Base-by-base conservation (phyloP, 2,888 invertebrate genomes). In the Pyrochroa serraticornis region DNA sequence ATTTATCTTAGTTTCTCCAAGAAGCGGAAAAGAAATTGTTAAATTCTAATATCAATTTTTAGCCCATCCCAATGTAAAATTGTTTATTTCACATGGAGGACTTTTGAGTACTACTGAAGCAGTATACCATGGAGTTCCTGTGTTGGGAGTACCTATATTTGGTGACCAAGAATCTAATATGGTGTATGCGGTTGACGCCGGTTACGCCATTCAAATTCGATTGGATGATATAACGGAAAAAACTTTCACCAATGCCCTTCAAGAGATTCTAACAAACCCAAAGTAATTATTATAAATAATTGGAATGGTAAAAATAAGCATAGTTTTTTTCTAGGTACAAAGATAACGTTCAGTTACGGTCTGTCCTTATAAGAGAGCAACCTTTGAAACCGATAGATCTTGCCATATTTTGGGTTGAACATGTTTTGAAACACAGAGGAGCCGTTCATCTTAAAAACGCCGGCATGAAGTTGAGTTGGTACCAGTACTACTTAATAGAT, bases 51-150 rank as follows among this genome's bases (percentile, higher is more conserved):
- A n/a, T n/a, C n/a, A n/a, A n/a, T n/a, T 68, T 67, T 43, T 65
- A 83, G 83, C 80, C 0, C 85, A 87, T 74, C 77, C 78, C 1
- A 84, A 83, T 53, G 78, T 84, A 1, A 81, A 80, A 62, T 70
- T 83, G 0, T 85, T 87, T 62, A 82, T 87, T 55, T 84, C 83
- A 6, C 83, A 85, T 66, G 86, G 84, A 22, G 87, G 86, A 0
- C 75, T 84, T 37, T 78, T 85, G 66, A 84, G 84, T 56, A 77
- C 82, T 7, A 82, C 82, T 58, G 86, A 86, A 70, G 79, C 85
- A 0, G 77, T 83, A 10, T 76, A 80, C 56, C 77, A 79, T 37
- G 79, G 77, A 13, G 81, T 81, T 35, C 82, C 83, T 3, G 76
- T 84, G 42, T 71, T 85, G 43, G 82, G 82, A 37, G 79, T 85